These are phyloP conservation scores for Anoplopoma fimbria DNA, from an alignment of 2,113 vertebrate species.

Conservation along the genomic window DNA sequence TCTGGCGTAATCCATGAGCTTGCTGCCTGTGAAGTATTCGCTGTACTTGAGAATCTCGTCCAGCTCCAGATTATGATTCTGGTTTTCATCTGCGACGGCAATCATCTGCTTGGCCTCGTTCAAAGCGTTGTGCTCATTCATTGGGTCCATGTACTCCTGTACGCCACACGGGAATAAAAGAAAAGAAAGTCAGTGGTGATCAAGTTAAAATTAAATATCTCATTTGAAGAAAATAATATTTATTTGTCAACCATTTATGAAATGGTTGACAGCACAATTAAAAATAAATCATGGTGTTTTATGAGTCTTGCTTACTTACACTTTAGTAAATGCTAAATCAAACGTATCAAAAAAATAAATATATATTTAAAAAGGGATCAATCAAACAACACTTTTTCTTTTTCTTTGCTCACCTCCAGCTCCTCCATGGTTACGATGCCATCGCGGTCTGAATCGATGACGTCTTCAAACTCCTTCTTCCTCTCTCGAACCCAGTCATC, in stretches of 20 bases:
- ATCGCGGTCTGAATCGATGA: slow-evolving; percentile 90
- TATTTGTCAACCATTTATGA: not conserved
- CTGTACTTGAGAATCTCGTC: slow-evolving; percentile 97
- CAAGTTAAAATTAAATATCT: not conserved
- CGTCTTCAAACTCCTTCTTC: slow-evolving; percentile 93
- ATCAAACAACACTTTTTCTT: not conserved
- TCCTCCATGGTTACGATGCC: slow-evolving; percentile 95
- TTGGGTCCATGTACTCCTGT: slow-evolving; percentile 98
- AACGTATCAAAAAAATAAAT: not conserved
- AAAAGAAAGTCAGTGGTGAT: not conserved
- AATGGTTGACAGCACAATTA: not conserved
- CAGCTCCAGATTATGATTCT: slow-evolving; percentile 92
- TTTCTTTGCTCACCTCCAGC: slow-evolving; percentile 86
- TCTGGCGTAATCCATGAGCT: slow-evolving; percentile 97
- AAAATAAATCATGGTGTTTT: not conserved
- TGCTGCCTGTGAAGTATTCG: slow-evolving; percentile 98
- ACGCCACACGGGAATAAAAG: not conserved
- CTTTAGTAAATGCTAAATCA: not conserved
- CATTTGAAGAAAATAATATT: not conserved
- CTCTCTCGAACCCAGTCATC: slow-evolving; percentile 96
- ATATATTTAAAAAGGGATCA: not conserved
- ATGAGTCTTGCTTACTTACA: not conserved
- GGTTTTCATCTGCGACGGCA: slow-evolving; percentile 96
- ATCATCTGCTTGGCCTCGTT: slow-evolving; percentile 99
- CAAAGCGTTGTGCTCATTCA: slow-evolving; percentile 97